These are phyloP conservation scores for Aphelocoma californica DNA, from an alignment of 2,797 vertebrate species.

Conservation along the genomic window DNA sequence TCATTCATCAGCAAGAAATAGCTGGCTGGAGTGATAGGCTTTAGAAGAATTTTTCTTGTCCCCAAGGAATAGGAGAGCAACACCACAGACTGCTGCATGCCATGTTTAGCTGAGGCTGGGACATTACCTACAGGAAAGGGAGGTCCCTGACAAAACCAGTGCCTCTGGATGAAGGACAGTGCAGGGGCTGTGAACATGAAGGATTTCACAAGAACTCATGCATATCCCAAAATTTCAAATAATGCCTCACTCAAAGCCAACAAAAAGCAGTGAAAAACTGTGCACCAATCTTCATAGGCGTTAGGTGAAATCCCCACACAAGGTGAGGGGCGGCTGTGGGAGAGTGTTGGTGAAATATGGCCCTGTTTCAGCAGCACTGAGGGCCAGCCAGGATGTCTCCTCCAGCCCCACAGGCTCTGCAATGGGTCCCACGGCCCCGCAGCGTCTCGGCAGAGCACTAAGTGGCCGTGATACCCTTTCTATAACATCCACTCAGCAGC, in stretches of 20 bases:
- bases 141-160: neutral
- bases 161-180: neutral
- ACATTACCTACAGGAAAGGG: neutral
- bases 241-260: neutral
- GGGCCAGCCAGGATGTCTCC: neutral
- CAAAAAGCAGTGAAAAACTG: neutral
- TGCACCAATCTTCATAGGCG: fast-evolving
- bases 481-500: neutral
- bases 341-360: neutral
- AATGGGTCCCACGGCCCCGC: neutral
- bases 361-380: neutral
- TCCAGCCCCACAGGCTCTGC: neutral
- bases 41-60: neutral
- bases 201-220: neutral
- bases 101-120: neutral
- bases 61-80: neutral
- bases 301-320: neutral
- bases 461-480: neutral
- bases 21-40: neutral
- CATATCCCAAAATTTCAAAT: neutral
- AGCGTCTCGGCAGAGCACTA: fast-evolving
- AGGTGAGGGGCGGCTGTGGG: neutral
- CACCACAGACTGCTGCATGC: neutral
- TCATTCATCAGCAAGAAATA: neutral
- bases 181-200: neutral